Percentiles rank a stretch among this genome's conserved stretches.
These are phyloP conservation scores for Sebastes taczanowskii DNA, from an alignment of 2,797 vertebrate species.

Conservation along the genomic window DNA sequence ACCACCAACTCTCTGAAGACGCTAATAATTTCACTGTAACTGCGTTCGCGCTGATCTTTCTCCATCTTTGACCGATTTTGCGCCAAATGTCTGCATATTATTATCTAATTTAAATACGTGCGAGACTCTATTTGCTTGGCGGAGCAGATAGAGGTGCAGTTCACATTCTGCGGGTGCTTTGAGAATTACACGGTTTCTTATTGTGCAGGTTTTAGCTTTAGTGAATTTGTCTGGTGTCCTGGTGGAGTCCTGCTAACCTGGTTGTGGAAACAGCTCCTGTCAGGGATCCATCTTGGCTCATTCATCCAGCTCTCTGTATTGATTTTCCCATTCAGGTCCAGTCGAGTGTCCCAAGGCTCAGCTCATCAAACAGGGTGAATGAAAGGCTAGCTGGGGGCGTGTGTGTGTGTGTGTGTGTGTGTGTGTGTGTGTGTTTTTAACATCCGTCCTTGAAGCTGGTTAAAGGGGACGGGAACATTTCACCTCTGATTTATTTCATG, in stretches of 20 bases:
- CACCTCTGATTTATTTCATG: neutral
- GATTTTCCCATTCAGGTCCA: slow-evolving; percentile 33
- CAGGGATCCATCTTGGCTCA: slow-evolving; percentile 42
- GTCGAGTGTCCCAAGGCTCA: slow-evolving; percentile 18
- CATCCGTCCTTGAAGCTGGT: slow-evolving; percentile 21
- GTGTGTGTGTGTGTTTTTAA: neutral
- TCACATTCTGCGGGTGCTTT: neutral
- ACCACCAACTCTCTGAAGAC: too few species aligned
- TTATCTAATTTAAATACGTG: neutral
- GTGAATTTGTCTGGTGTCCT: neutral
- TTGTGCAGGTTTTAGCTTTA: neutral
- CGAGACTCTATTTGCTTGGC: neutral
- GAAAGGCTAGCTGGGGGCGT: neutral
- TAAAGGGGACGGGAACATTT: slow-evolving; percentile 1
- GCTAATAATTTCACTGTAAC: too few species aligned
- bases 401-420: neutral
- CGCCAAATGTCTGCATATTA: neutral
- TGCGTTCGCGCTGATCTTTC: too few species aligned
- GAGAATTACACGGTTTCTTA: neutral
- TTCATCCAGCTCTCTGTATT: slow-evolving; percentile 21
- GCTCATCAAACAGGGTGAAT: slow-evolving; percentile 43
- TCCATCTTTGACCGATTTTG: neutral
- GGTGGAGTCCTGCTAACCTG: neutral
- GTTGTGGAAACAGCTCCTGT: slow-evolving; percentile 12
- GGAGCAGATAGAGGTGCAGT: neutral